Evolutionary conservation across 2,113 vertebrate species (phyloP).

Genomic region (Epinephelus fuscoguttatus): DNA sequence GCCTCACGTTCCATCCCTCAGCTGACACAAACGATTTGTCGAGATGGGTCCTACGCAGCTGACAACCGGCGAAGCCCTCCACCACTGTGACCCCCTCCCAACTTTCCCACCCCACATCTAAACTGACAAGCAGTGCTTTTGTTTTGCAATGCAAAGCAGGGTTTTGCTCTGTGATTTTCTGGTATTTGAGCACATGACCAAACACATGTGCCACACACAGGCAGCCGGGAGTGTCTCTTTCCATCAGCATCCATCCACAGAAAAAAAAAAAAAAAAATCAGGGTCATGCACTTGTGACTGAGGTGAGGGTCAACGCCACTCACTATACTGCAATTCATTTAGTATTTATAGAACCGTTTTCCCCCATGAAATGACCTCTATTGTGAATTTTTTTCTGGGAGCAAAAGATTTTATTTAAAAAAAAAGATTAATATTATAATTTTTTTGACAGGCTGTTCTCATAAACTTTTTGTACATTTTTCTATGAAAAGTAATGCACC

Average conservation of each 20-base stretch:
- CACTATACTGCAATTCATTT: conserved; percentile 30
- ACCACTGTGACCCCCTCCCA: neutral
- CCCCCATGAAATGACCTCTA: conserved; percentile 24
- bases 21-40: conserved; percentile 79
- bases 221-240: conserved; percentile 24
- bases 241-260: conserved; percentile 32
- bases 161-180: conserved; percentile 50
- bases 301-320: conserved; percentile 43
- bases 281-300: neutral
- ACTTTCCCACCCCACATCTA: conserved; percentile 26
- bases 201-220: conserved; percentile 55
- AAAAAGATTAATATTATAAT: neutral
- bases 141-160: conserved; percentile 70
- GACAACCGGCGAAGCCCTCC: conserved; percentile 40
- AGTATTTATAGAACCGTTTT: conserved; percentile 48
- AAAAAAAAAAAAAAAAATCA: neutral
- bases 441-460: too few relatives aligned
- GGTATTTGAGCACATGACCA: conserved; percentile 59
- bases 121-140: conserved; percentile 59
- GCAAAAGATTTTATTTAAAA: neutral
- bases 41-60: conserved; percentile 52
- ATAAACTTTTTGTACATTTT: too few relatives aligned
- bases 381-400: neutral
- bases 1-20: conserved; percentile 65
- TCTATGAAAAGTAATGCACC: too few relatives aligned